A percentile compares a stretch with the other conserved stretches of the same genome.
phyloP scores from a whole-genome alignment of 2,797 vertebrate genomes.

The Enteromius anoplus region DNA sequence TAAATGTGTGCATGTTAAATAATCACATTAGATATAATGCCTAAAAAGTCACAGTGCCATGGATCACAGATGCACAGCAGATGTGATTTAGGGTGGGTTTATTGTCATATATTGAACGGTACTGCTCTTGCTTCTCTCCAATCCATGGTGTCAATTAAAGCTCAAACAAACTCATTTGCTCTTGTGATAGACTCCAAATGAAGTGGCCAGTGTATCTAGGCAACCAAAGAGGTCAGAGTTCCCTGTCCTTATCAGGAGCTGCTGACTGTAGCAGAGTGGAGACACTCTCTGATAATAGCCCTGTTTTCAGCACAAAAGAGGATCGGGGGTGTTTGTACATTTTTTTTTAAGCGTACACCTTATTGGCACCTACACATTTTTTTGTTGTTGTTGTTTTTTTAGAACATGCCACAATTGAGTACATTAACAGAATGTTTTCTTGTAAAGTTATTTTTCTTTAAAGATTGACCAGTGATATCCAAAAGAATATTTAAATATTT shows the following conservation, averaged over 20 bases:
- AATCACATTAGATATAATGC: conserved; percentile 1
- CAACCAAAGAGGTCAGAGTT: conserved; percentile 59
- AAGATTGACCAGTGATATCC: not conserved
- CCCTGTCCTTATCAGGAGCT: conserved; percentile 39
- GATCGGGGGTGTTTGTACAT: not conserved
- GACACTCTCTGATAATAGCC: conserved; percentile 37
- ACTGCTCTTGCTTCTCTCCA: conserved; percentile 53
- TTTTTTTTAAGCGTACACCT: not conserved
- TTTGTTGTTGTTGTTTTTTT: not conserved
- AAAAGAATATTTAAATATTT: conserved; percentile 19
- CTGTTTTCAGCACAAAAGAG: not conserved
- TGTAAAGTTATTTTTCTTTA: not conserved
- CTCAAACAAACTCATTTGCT: conserved; percentile 74
- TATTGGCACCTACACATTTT: not conserved
- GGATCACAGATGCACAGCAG: conserved; percentile 18
- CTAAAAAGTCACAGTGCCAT: not conserved
- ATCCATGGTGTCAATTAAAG: conserved; percentile 63
- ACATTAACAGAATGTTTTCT: not conserved
- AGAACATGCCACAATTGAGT: not conserved
- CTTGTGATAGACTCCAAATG: conserved; percentile 68
- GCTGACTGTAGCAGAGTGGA: conserved; percentile 46
- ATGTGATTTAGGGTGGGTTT: conserved; percentile 30
- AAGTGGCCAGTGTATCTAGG: conserved; percentile 63
- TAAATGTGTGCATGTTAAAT: not conserved
- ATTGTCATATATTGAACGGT: conserved; percentile 57